phyloP scores from a whole-genome alignment of 2,113 vertebrate species.

The Gopherus flavomarginatus region DNA sequence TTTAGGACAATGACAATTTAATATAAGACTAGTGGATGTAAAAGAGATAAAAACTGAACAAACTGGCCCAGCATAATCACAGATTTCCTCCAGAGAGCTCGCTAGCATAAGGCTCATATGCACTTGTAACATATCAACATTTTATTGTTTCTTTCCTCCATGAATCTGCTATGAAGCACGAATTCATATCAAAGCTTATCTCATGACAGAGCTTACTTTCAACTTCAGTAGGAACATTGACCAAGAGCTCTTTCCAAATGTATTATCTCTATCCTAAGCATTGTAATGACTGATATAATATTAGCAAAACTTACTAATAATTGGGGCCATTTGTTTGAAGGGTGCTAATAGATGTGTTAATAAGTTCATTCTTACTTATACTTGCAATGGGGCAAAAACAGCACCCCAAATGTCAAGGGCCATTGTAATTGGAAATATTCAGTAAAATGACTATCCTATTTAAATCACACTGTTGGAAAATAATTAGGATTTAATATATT shows the following conservation, averaged over 20 bases:
- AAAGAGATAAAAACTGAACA: slow-evolving; percentile 85
- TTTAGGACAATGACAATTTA: slow-evolving; percentile 92
- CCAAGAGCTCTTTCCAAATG: neutral
- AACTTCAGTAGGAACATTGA: slow-evolving; percentile 21
- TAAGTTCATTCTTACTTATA: slow-evolving; percentile 22
- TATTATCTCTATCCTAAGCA: neutral
- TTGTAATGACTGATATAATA: slow-evolving; percentile 13
- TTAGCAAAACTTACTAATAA: slow-evolving; percentile 47
- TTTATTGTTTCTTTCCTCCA: slow-evolving; percentile 77
- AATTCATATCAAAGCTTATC: slow-evolving; percentile 40
- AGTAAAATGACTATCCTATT: slow-evolving; percentile 26
- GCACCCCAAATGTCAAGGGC: slow-evolving; percentile 28
- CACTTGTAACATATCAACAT: slow-evolving; percentile 75
- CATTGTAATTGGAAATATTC: slow-evolving; percentile 39
- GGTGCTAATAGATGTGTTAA: neutral
- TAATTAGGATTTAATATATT: slow-evolving; percentile 29
- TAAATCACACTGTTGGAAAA: slow-evolving; percentile 29
- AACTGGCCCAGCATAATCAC: slow-evolving; percentile 80
- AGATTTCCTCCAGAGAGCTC: slow-evolving; percentile 82
- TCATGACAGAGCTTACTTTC: neutral
- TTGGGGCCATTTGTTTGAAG: slow-evolving; percentile 18
- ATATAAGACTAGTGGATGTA: slow-evolving; percentile 85
- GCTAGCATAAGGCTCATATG: slow-evolving; percentile 53
- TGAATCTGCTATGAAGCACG: slow-evolving; percentile 62
- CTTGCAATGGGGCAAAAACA: slow-evolving; percentile 33